Evolutionary conservation across 2,113 vertebrate genomes (phyloP), one percentile per base, ranked within the genome.

Genomic region (Poeciliopsis prolifica): DNA sequence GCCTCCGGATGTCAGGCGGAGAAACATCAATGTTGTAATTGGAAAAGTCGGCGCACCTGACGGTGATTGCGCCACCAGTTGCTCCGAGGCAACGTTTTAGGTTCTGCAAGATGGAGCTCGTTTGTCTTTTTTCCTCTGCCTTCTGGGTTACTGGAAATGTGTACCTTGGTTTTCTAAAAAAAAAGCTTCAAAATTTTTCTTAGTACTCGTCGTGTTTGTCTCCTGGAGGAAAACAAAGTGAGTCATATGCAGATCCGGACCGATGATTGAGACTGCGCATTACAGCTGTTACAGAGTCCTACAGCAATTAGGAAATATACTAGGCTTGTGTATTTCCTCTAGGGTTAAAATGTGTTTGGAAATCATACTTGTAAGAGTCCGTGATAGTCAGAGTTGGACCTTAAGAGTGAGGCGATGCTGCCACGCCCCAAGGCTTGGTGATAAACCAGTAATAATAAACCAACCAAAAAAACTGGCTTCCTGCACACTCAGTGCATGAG

Each of bases 391-490:
- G 62, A 48, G n/a, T 33, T 17, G 24, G 54, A 61, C 62, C 60
- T 68, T 68, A 65, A 3, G 30, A 12, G 29, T 75, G 65, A 58
- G 51, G 54, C 58, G 62, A 81, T 26, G 12, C 22, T 3, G 24
- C 68, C 33, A 74, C 70, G 30, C 70, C 44, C 78, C 54, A 30
- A 22, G 42, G 35, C 33, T 68, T 0, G 5, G 9, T 3, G 75
- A 77, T 29, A 65, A 65, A 1, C 1, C 28, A 12, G 24, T 30
- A 7, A 22, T 30, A 7, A 22, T 48, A 73, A 70, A 80, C 10
- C 48, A 68, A 24, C n/a, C 11, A 17, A 5, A 8, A n/a, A 51
- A 3, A 54, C 9, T 29, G 13, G 15, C 44, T 22, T n/a, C 37
- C 29, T 40, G 31, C 54, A 51, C 63, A 12, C 30, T 12, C 40